Evolutionary conservation across 2,888 invertebrate genomes (phyloP), one percentile per base, ranked within the genome.

Genomic region (Aplocera efformata): DNA sequence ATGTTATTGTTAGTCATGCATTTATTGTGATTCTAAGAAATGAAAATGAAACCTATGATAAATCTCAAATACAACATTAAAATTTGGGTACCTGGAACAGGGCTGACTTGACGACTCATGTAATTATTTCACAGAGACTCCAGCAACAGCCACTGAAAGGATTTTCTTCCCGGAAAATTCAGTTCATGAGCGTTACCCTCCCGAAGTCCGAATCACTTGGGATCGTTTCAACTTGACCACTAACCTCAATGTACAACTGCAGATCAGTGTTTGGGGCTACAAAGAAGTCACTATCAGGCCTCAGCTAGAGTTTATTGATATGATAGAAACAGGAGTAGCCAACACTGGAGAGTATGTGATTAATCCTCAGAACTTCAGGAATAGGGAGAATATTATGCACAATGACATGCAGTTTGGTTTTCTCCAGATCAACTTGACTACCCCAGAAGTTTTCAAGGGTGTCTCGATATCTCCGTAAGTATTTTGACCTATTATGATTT

Each of bases 251-350:
- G 93, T 95, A 0, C 91, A 91, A 30, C 91, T 97, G 0, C 92
- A 92, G 53, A 94, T 98, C 56, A 94, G 95, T 0, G 75, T 98
- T 7, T 98, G 95, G 94, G 97, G 97, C 0, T 97, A 97, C 79
- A 91, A 94, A 33, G 97, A 97, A 77, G 91, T 92, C 0, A 94
- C 94, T 0, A 95, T 95, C 41, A 67, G 83, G 60, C 97, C 97
- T 0, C 93, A 96, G 63, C 82, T 97, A 29, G 90, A 95, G 45
- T 96, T 90, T 67, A 96, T 97, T 41, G 94, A 94, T 48, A 88
- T 92, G 53, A 89, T 96, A 32, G 94, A 94, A 71, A 89, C 90
- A 7, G 85, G 90, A 22, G 79, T 89, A 0, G 84, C 90, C 0
- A 95, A 95, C 55, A 90, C 90, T 6, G 96, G 96, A 1, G 86